Base-by-base conservation (phyloP, 2,797 vertebrate genomes). In the Cottoperca gobio region DNA sequence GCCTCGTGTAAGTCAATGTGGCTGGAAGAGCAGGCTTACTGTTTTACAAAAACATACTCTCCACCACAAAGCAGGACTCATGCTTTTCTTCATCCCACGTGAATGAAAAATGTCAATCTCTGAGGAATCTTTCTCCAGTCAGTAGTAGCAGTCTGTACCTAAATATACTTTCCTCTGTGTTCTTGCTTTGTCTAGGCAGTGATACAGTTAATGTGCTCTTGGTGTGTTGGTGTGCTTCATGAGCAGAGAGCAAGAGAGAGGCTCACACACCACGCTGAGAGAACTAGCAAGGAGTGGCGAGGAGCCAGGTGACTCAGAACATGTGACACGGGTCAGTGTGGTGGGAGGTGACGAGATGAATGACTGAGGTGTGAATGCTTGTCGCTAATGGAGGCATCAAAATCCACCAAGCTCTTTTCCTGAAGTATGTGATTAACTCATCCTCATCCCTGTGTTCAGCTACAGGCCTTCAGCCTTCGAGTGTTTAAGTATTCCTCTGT, bases 341-440 rank as follows among this genome's bases (percentile, higher is more conserved):
- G 90, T 93, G 76, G 94, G 92, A 92, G 87, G 90, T 76, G 81
- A 79, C 66, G 86, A 89, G 84, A 86, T 90, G 88, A 93, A 89
- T 87, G 92, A 89, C 85, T 91, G 91, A 90, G 90, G 91, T 91
- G 90, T 87, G 89, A 93, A 92, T 86, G 83, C 68, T 78, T 74
- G 83, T 81, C 60, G 55, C 87, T 91, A 92, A 92, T 91, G 89
- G 87, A 89, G 81, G 74, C 84, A 85, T 85, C 90, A 90, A 58
- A 85, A 89, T 85, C 88, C 91, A 63, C 63, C 48, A 2, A 58
- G 67, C 67, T 68, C 65, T 77, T 52, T 77, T 74, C 66, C 79
- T 78, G 62, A 89, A 68, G 57, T 43, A 64, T 88, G 67, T 35
- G 60, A 88, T 87, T 77, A 79, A 70, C 78, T 86, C 65, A 79